Evolutionary conservation across 1,140 invertebrate species (phyloP).

Genomic region (Trigoniulus corallinus): DNA sequence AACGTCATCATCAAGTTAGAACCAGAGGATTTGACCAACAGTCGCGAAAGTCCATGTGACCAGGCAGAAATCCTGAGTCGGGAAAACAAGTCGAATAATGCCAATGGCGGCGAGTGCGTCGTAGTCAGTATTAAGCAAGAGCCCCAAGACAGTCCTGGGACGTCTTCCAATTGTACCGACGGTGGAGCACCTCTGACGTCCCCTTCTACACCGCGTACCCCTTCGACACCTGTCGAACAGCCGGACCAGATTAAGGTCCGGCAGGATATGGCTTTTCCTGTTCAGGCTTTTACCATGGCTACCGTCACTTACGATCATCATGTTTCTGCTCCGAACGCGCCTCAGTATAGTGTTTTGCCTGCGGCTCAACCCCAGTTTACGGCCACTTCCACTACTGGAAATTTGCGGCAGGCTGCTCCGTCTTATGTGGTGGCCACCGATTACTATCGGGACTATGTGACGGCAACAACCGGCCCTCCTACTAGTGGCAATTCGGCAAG

Average conservation of each 20-base stretch:
- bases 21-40: slow-evolving; percentile 40
- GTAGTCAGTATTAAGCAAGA: too few relatives aligned
- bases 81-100: too few relatives aligned
- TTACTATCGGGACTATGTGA: slow-evolving; percentile 28
- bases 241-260: too few relatives aligned
- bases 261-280: neutral
- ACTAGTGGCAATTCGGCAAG: slow-evolving; percentile 24
- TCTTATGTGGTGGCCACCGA: slow-evolving; percentile 20
- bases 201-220: slow-evolving; percentile 30
- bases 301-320: slow-evolving; percentile 33
- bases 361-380: slow-evolving; percentile 21
- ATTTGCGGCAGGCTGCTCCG: neutral
- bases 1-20: slow-evolving; percentile 37
- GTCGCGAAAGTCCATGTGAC: slow-evolving; percentile 15
- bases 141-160: slow-evolving; percentile 14
- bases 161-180: slow-evolving; percentile 16
- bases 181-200: slow-evolving; percentile 32
- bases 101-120: too few relatives aligned
- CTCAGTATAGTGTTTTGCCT: slow-evolving; percentile 3
- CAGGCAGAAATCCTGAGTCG: too few relatives aligned
- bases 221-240: slow-evolving; percentile 18
- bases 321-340: slow-evolving; percentile 3
- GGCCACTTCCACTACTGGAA: neutral
- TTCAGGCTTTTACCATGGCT: slow-evolving; percentile 20
- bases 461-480: slow-evolving; percentile 2